These are phyloP conservation scores for Ormyrus rosae DNA, from an alignment of 2,888 invertebrate species.

Conservation along the genomic window DNA sequence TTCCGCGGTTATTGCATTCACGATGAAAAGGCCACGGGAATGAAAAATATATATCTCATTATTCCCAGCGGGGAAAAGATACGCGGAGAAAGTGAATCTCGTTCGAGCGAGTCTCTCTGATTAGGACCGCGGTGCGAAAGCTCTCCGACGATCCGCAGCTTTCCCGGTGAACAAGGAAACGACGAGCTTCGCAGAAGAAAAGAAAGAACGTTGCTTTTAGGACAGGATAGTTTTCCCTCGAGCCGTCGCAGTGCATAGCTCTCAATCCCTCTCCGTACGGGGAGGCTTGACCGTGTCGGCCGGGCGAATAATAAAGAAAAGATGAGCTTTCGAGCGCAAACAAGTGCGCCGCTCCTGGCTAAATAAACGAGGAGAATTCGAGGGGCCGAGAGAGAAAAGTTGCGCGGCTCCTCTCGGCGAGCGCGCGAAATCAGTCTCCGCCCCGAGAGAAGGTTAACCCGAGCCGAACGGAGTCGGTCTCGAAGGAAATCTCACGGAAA, in stretches of 20 bases:
- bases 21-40: neutral
- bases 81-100: slow-evolving; percentile 34
- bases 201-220: slow-evolving; percentile 35
- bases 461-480: slow-evolving; percentile 14
- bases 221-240: neutral
- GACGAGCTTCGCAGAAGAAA: slow-evolving; percentile 10
- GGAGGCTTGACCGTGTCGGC: no score
- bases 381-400: neutral
- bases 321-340: no score
- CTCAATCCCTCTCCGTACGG: neutral
- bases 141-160: neutral
- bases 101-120: slow-evolving; percentile 46
- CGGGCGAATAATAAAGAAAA: slow-evolving; percentile 30
- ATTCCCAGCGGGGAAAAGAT: neutral
- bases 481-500: slow-evolving; percentile 55
- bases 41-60: slow-evolving; percentile 22
- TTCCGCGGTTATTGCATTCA: no score
- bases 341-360: neutral
- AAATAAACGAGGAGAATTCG: slow-evolving; percentile 32
- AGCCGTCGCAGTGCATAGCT: neutral
- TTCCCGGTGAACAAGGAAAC: slow-evolving; percentile 38
- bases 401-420: neutral
- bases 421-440: neutral
- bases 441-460: no score
- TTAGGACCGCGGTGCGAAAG: slow-evolving; percentile 23